Evolutionary conservation across 2,888 invertebrate genomes (phyloP).

Genomic region (Phyllotreta cruciferae): DNA sequence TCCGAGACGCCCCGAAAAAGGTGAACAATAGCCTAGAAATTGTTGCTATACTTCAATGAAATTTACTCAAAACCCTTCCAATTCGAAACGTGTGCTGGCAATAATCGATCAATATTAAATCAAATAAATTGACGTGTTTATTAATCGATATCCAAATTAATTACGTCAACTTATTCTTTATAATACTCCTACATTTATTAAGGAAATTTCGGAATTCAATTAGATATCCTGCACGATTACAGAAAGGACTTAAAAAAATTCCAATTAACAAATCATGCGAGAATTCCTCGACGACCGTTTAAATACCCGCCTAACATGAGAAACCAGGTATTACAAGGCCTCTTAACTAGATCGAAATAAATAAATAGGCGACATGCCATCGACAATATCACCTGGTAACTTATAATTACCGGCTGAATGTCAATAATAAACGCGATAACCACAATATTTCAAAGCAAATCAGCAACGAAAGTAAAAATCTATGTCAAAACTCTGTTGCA

Average conservation of each 20-base stretch:
- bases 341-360: conserved; percentile 18
- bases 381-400: conserved; percentile 20
- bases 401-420: conserved; percentile 28
- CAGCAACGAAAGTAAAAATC: conserved; percentile 36
- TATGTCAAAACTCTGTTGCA: conserved; percentile 35
- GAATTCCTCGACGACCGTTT: conserved; percentile 8
- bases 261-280: neutral
- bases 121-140: no score
- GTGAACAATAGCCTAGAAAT: neutral
- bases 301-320: conserved; percentile 5
- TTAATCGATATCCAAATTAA: no score
- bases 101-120: no score
- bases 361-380: conserved; percentile 11
- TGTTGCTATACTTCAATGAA: no score
- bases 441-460: conserved; percentile 30
- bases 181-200: no score
- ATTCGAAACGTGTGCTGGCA: no score
- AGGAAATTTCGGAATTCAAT: no score
- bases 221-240: no score
- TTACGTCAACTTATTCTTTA: no score
- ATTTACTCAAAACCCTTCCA: no score
- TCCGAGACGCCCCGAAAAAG: neutral
- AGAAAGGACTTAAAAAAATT: no score
- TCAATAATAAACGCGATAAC: conserved; percentile 29
- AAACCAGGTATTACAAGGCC: conserved; percentile 18